These are phyloP conservation scores for Trinorchestia longiramus DNA, from an alignment of 1,140 invertebrate genomes.

Conservation along the genomic window DNA sequence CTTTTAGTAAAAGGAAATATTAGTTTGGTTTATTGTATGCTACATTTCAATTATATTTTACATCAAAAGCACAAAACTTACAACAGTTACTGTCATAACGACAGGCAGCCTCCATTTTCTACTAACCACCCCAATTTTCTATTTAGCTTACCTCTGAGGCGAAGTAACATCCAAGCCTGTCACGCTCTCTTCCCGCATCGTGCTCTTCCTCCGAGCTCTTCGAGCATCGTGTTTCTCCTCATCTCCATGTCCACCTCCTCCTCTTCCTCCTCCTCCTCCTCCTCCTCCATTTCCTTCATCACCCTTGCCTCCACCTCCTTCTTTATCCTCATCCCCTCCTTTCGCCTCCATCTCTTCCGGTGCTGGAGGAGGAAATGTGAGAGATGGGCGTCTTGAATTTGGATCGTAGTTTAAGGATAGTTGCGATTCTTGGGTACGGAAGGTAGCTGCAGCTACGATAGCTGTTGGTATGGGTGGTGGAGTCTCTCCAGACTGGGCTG, in stretches of 20 bases:
- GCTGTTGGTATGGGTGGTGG: neutral
- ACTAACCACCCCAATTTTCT: slow-evolving; percentile 39
- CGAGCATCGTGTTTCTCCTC: slow-evolving; percentile 71
- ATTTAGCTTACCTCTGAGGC: slow-evolving; percentile 61
- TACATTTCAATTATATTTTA: neutral
- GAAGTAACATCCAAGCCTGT: slow-evolving; percentile 57
- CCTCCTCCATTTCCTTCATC: slow-evolving; percentile 29
- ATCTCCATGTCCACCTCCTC: neutral
- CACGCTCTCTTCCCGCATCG: slow-evolving; percentile 42
- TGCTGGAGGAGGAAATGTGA: neutral
- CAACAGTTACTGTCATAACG: neutral
- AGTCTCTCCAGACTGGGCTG: slow-evolving; percentile 38
- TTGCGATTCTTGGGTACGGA: neutral
- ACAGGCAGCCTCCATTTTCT: neutral
- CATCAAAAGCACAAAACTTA: slow-evolving; percentile 44
- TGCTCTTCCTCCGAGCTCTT: slow-evolving; percentile 72
- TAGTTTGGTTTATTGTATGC: neutral
- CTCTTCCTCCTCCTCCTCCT: slow-evolving; percentile 51
- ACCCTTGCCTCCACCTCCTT: slow-evolving; percentile 34
- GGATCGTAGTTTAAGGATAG: neutral
- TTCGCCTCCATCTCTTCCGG: slow-evolving; percentile 40
- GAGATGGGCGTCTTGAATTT: neutral
- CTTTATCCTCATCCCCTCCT: slow-evolving; percentile 19
- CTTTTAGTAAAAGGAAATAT: neutral
- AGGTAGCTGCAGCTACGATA: slow-evolving; percentile 21